Conservation (phyloP, 2,797 vertebrate species). For the Tinamus major region DNA sequence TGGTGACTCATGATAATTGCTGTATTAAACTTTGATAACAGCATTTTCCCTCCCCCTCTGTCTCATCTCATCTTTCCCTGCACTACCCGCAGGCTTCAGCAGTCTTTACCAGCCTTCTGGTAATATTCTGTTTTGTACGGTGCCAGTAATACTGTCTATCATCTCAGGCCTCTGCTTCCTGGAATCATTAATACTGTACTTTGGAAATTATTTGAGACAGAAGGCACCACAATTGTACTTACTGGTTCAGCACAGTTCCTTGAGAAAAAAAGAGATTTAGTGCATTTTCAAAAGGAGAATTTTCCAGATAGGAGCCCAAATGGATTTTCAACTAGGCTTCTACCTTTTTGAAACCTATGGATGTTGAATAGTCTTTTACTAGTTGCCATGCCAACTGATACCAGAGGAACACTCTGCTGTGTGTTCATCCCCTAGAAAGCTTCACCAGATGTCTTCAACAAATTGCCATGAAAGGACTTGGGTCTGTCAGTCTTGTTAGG, state of each 20-base stretch:
- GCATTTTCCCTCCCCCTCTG: slow-evolving; percentile 4
- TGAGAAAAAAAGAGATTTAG: slow-evolving; percentile 82
- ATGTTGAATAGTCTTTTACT: slow-evolving; percentile 94
- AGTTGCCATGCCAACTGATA: slow-evolving; percentile 98
- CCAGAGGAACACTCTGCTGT: slow-evolving; percentile 91
- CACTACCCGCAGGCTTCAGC: neutral
- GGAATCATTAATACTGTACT: slow-evolving; percentile 78
- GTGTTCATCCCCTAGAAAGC: slow-evolving; percentile 91
- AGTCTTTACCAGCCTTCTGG: slow-evolving; percentile 57
- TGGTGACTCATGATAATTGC: slow-evolving; percentile 57
- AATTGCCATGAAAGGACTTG: slow-evolving; percentile 97
- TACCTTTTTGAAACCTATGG: slow-evolving; percentile 92
- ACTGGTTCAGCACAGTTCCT: slow-evolving; percentile 69
- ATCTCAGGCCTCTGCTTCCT: slow-evolving; percentile 69
- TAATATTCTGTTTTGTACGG: slow-evolving; percentile 64
- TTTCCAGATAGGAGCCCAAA: slow-evolving; percentile 93
- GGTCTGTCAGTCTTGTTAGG: slow-evolving; percentile 90
- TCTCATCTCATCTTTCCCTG: slow-evolving; percentile 33
- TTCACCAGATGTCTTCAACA: slow-evolving; percentile 99
- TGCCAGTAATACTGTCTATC: slow-evolving; percentile 66
- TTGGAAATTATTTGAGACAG: slow-evolving; percentile 79
- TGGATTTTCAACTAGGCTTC: slow-evolving; percentile 98
- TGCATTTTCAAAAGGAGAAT: slow-evolving; percentile 86
- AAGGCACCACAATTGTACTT: slow-evolving; percentile 72
- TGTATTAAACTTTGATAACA: slow-evolving; percentile 66